phyloP scores from a whole-genome alignment of 2,888 invertebrate species.

The Lasioglossum zephyrum region DNA sequence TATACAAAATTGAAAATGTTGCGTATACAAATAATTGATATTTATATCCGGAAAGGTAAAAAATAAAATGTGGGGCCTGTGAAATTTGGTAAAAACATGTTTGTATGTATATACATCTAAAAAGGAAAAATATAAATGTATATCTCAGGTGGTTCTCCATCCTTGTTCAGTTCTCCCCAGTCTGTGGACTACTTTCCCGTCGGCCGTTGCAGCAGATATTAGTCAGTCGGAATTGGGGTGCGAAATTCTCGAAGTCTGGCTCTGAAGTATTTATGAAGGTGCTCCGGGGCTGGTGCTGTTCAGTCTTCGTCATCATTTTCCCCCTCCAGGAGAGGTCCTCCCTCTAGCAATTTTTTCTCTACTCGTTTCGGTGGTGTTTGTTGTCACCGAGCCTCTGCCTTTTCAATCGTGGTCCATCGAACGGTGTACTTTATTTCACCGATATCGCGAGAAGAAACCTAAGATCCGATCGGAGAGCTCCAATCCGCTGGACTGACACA shows the following conservation, averaged over 20 bases:
- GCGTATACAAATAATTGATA: not conserved
- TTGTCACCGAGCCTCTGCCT: not conserved
- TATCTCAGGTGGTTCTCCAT: constrained; percentile 54
- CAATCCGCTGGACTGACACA: constrained; percentile 44
- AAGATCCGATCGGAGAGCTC: constrained; percentile 65
- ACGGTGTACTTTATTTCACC: constrained; percentile 27
- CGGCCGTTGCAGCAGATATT: constrained; percentile 62
- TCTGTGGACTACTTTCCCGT: constrained; percentile 38
- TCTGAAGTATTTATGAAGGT: constrained; percentile 81
- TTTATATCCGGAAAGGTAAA: not conserved
- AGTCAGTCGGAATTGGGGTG: constrained; percentile 74
- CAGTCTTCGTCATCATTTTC: constrained; percentile 54
- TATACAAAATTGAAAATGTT: not conserved
- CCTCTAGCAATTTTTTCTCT: constrained; percentile 16
- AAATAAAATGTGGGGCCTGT: not conserved
- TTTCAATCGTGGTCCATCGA: constrained; percentile 35
- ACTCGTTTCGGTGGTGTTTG: constrained; percentile 9
- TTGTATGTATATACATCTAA: not conserved
- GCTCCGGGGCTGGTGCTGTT: constrained; percentile 53
- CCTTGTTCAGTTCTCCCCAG: constrained; percentile 59
- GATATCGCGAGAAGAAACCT: constrained; percentile 49
- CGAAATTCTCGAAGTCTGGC: constrained; percentile 78
- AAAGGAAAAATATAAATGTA: constrained; percentile 7
- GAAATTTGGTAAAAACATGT: not conserved
- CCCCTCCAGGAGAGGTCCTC: constrained; percentile 44